Evolutionary conservation across 2,113 vertebrate genomes (phyloP).

Genomic region (Saimiri boliviensis): DNA sequence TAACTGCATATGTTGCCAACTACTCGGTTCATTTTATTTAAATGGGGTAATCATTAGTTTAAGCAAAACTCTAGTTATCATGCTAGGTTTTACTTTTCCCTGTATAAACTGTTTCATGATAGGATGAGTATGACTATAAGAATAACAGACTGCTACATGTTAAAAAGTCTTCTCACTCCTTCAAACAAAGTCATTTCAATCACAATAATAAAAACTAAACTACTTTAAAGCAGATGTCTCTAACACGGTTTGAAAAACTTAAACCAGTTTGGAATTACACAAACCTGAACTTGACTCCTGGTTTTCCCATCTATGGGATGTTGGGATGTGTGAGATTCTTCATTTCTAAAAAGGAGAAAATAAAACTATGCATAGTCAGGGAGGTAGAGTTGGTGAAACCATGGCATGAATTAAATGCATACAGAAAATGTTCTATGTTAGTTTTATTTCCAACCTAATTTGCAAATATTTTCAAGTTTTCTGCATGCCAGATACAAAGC

Average conservation of each 20-base stretch:
- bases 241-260: background rate
- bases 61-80: background rate
- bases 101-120: background rate
- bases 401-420: too few relatives aligned
- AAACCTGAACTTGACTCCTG: background rate
- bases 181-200: background rate
- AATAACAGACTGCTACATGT: background rate
- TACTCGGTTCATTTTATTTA: slow-evolving; percentile 8
- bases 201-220: background rate
- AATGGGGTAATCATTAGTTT: background rate
- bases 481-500: background rate
- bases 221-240: background rate
- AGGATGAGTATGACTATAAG: background rate
- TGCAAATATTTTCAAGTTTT: background rate
- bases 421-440: background rate
- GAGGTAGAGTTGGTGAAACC: background rate
- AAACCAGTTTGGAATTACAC: background rate
- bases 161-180: background rate
- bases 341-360: background rate
- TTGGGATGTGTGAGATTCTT: background rate
- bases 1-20: background rate
- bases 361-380: background rate
- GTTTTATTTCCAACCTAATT: background rate
- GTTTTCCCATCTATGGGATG: background rate
- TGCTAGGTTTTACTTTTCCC: background rate